Conservation (phyloP, 2,113 vertebrate genomes). For the Macheiramphus alcinus region DNA sequence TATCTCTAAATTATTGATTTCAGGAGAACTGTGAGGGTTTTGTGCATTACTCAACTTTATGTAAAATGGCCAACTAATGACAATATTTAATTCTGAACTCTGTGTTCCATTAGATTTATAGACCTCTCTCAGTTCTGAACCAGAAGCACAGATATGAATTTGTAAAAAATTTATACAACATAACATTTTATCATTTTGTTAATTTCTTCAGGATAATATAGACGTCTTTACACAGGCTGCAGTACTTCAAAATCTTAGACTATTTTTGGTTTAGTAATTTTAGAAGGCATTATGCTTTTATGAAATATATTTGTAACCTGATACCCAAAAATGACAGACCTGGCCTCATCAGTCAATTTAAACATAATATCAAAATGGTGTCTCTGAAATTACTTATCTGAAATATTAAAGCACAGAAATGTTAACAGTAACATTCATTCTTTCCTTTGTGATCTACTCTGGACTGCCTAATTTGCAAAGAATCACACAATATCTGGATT, state of each 20-base stretch:
- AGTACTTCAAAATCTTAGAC: slow-evolving; percentile 4
- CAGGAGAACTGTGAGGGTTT: background rate
- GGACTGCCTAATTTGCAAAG: background rate
- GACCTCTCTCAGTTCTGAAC: slow-evolving; percentile 11
- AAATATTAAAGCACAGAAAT: slow-evolving; percentile 39
- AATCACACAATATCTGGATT: background rate
- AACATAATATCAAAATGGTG: slow-evolving; percentile 15
- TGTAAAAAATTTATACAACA: slow-evolving; percentile 40
- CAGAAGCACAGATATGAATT: slow-evolving; percentile 45
- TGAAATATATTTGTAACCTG: slow-evolving; percentile 58
- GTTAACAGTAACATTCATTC: background rate
- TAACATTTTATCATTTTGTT: slow-evolving; percentile 61
- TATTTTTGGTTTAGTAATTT: slow-evolving; percentile 63
- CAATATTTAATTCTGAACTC: slow-evolving; percentile 34
- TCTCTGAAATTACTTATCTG: slow-evolving; percentile 27
- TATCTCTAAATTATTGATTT: slow-evolving; percentile 51
- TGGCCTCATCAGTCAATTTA: slow-evolving; percentile 7
- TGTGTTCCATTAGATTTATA: slow-evolving; percentile 43
- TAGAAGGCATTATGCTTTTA: slow-evolving; percentile 55
- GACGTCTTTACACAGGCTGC: slow-evolving; percentile 4
- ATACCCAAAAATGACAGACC: slow-evolving; percentile 30
- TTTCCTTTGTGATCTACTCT: background rate
- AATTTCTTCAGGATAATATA: slow-evolving; percentile 46
- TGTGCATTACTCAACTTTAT: slow-evolving; percentile 34
- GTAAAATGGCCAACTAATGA: slow-evolving; percentile 27